Percentiles rank a stretch among this genome's conserved stretches.
phyloP scores from a whole-genome alignment of 2,888 invertebrate genomes.

The Chesias legatella region DNA sequence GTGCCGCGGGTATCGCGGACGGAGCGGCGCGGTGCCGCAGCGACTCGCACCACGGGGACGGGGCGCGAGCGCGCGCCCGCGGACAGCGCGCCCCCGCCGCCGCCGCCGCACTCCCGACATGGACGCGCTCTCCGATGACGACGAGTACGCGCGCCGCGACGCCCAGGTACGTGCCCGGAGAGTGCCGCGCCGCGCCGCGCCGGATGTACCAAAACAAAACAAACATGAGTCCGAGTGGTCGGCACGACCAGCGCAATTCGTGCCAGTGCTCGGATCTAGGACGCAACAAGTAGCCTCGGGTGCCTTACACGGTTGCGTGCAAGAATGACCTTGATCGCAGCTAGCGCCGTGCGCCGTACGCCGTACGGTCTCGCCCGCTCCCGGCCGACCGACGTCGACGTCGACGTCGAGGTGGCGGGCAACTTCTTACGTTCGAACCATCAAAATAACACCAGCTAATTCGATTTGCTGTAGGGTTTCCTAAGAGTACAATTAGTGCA shows the following conservation, averaged over 20 bases:
- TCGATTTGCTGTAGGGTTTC: constrained; percentile 22
- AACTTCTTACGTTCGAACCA: constrained; percentile 28
- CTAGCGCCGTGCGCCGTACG: too few relatives aligned
- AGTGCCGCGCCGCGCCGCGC: constrained; percentile 16
- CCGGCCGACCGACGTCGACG: constrained; percentile 37
- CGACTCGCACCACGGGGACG: constrained; percentile 63
- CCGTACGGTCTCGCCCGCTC: constrained; percentile 50
- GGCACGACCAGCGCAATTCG: constrained; percentile 35
- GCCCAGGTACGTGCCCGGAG: constrained; percentile 57
- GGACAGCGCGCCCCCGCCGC: constrained; percentile 56
- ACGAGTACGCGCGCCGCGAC: constrained; percentile 70
- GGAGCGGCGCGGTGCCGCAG: constrained; percentile 70
- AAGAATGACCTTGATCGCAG: constrained; percentile 59
- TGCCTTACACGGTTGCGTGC: constrained; percentile 56
- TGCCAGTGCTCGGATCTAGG: constrained; percentile 6
- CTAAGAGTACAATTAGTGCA: background rate
- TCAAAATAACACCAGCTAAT: constrained; percentile 27
- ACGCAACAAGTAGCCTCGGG: constrained; percentile 67
- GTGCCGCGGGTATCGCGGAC: constrained; percentile 74
- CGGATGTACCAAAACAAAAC: constrained; percentile 16
- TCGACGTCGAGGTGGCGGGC: constrained; percentile 22
- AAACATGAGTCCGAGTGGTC: constrained; percentile 20
- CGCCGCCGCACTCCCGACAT: constrained; percentile 54
- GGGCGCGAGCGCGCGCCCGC: constrained; percentile 65
- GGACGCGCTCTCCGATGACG: constrained; percentile 78